Evolutionary conservation across 92 coral and sea anemone genomes (phyloP).

Genomic region (Plumapathes pennacea): DNA sequence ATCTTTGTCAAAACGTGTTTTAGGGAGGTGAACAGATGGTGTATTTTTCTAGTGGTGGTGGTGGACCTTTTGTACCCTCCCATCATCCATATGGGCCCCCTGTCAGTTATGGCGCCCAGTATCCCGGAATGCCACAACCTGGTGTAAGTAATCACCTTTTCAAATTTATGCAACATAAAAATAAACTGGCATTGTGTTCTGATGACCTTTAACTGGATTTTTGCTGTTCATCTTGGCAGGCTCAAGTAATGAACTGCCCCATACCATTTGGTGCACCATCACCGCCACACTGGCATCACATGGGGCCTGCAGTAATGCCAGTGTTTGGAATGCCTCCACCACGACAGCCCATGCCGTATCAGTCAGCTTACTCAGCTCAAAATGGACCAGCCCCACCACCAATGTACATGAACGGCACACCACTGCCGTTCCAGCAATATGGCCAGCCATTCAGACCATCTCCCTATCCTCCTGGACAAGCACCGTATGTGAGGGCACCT

Average conservation of each 20-base stretch:
- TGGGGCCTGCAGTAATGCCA: background rate
- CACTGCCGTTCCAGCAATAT: constrained; percentile 2
- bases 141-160: no score
- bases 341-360: background rate
- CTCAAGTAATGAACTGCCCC: constrained; percentile 1
- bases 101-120: no score
- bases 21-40: no score
- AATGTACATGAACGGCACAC: background rate
- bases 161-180: no score
- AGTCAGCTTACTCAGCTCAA: background rate
- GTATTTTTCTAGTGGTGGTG: no score
- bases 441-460: constrained; percentile 1
- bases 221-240: no score
- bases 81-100: no score
- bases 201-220: no score
- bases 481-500: background rate
- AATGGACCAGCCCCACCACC: background rate
- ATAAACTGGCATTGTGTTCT: no score
- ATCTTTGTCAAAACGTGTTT: no score
- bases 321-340: background rate
- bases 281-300: constrained; percentile 3
- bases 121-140: no score
- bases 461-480: background rate
- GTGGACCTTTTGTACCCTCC: no score
- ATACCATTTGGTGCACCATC: constrained; percentile 4